Conservation (phyloP, 2,113 vertebrate species). For the Prionailurus viverrinus region DNA sequence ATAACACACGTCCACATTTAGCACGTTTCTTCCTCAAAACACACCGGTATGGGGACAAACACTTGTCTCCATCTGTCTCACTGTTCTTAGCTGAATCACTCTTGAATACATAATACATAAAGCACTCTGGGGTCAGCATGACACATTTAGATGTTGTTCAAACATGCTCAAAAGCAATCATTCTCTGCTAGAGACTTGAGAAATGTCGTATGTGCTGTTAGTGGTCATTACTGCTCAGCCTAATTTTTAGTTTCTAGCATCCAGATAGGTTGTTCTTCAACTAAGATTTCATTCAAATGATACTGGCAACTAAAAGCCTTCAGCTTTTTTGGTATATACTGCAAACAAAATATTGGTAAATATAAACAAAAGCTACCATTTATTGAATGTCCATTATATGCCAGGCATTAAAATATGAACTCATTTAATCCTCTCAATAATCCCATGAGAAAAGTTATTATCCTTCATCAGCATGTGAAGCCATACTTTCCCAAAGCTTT, state of each 20-base stretch:
- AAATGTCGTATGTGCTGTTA: not conserved
- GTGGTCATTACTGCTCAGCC: not conserved
- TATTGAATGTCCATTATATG: not conserved
- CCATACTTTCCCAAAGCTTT: not conserved
- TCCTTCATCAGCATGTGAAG: not conserved
- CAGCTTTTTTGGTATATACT: not conserved
- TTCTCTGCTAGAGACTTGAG: not conserved
- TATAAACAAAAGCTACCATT: not conserved
- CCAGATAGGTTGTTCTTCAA: not conserved
- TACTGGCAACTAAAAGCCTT: constrained; percentile 17
- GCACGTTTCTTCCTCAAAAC: not conserved
- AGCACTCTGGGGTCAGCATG: not conserved
- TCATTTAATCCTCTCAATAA: not conserved
- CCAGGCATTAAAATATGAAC: not conserved
- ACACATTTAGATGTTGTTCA: not conserved
- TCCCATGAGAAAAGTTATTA: not conserved
- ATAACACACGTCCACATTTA: not conserved
- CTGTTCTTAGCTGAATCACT: not conserved
- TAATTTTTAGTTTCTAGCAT: not conserved
- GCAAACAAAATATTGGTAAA: not conserved
- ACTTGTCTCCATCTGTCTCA: not conserved
- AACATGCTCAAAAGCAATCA: not conserved
- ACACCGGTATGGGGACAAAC: not conserved
- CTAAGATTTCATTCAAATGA: constrained; percentile 6
- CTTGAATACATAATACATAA: not conserved